Evolutionary conservation across 2,888 invertebrate species (phyloP).

Genomic region (Polymixis flavicincta): DNA sequence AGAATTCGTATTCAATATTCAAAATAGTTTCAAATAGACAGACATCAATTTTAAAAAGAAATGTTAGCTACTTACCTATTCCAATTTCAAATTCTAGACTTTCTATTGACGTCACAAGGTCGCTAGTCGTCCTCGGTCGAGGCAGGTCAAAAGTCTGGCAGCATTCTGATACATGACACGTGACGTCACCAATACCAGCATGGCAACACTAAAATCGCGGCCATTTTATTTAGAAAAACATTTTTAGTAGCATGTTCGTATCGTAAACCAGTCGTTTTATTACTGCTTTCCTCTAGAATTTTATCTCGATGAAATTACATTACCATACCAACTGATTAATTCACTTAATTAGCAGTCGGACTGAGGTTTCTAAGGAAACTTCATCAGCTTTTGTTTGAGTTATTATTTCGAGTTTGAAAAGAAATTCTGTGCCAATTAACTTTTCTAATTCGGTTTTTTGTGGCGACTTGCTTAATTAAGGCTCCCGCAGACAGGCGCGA

Average conservation of each 20-base stretch:
- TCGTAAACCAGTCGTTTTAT: constrained; percentile 58
- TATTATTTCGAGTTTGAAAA: constrained; percentile 22
- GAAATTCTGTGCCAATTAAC: constrained; percentile 18
- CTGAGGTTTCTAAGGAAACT: constrained; percentile 44
- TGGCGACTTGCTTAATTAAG: neutral
- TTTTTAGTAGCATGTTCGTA: constrained; percentile 49
- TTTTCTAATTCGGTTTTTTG: neutral
- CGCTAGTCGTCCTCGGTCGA: constrained; percentile 60
- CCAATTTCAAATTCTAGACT: constrained; percentile 52
- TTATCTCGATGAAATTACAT: constrained; percentile 58
- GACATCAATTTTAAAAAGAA: constrained; percentile 31
- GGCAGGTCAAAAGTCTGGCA: constrained; percentile 55
- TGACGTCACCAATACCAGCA: constrained; percentile 48
- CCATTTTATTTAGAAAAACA: constrained; percentile 46
- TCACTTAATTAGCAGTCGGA: constrained; percentile 54
- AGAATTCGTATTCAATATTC: constrained; percentile 35
- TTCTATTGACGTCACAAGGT: constrained; percentile 66
- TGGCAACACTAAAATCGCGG: constrained; percentile 44
- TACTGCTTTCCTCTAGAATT: constrained; percentile 61
- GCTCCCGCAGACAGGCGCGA: neutral
- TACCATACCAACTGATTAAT: constrained; percentile 65
- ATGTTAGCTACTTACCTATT: constrained; percentile 12
- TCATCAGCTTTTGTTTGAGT: constrained; percentile 40
- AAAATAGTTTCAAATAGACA: constrained; percentile 20
- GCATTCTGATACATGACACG: constrained; percentile 42